phyloP scores from a whole-genome alignment of 2,797 vertebrate genomes.

The Taeniopygia guttata region DNA sequence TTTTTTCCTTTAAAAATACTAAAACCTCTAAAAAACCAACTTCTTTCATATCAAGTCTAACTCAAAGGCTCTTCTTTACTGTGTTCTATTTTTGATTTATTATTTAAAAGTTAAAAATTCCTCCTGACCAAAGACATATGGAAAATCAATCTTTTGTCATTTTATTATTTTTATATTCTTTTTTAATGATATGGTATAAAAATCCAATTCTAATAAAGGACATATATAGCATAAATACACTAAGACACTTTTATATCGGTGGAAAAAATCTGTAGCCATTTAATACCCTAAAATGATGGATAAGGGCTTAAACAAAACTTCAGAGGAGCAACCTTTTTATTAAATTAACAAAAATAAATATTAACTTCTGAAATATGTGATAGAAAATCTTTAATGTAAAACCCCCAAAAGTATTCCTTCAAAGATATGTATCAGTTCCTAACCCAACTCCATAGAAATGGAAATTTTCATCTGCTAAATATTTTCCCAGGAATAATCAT shows the following conservation, averaged over 20 bases:
- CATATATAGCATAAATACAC: slow-evolving; percentile 64
- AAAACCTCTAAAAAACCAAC: background rate
- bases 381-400: slow-evolving; percentile 72
- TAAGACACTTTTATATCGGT: slow-evolving; percentile 71
- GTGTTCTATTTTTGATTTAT: slow-evolving; percentile 17
- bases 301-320: slow-evolving; percentile 57
- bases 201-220: slow-evolving; percentile 63
- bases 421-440: slow-evolving; percentile 57
- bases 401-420: slow-evolving; percentile 40
- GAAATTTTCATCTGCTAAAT: slow-evolving; percentile 37
- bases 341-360: slow-evolving; percentile 77
- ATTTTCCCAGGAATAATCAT: slow-evolving; percentile 40
- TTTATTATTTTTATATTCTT: slow-evolving; percentile 69
- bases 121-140: slow-evolving; percentile 43
- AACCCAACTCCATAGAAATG: slow-evolving; percentile 28
- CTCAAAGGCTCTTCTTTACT: background rate
- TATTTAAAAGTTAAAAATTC: slow-evolving; percentile 31
- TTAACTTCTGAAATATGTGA: slow-evolving; percentile 68
- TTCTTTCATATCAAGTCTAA: background rate
- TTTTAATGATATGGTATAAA: slow-evolving; percentile 72
- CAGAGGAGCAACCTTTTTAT: slow-evolving; percentile 48
- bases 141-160: slow-evolving; percentile 71
- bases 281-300: slow-evolving; percentile 26
- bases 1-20: background rate
- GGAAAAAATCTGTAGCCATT: slow-evolving; percentile 38